Conservation (phyloP, 2,888 invertebrate genomes). For the Cheilosia vernalis region DNA sequence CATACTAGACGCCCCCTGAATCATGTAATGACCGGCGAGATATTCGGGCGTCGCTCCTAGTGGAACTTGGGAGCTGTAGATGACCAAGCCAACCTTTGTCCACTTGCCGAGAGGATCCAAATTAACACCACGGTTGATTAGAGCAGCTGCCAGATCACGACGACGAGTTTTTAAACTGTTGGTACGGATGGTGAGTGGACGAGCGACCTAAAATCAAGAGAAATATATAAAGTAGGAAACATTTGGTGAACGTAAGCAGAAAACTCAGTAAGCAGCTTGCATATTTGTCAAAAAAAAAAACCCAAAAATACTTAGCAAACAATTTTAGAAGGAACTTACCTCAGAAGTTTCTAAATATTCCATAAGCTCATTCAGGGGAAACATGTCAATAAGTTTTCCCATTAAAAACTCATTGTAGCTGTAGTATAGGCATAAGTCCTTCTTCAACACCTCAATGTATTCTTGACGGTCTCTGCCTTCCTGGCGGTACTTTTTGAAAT, state of each 20-base stretch:
- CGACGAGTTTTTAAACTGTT: conserved; percentile 97
- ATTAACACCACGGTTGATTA: conserved; percentile 98
- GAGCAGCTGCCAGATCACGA: conserved; percentile 95
- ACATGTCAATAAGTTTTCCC: conserved; percentile 95
- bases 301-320: not conserved
- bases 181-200: conserved; percentile 97
- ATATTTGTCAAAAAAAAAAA: not conserved
- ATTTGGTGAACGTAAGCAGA: not conserved
- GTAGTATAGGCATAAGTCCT: conserved; percentile 96
- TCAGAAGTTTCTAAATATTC: conserved; percentile 99
- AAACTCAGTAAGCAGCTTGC: not conserved
- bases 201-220: conserved; percentile 84
- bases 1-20: conserved; percentile 98
- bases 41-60: conserved; percentile 99
- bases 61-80: conserved; percentile 98
- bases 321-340: conserved; percentile 82
- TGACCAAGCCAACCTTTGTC: conserved; percentile 98
- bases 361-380: conserved; percentile 92
- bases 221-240: not conserved
- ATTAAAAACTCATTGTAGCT: conserved; percentile 98
- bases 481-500: conserved; percentile 89
- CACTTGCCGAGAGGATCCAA: conserved; percentile 99
- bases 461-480: conserved; percentile 90
- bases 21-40: conserved; percentile 98
- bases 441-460: conserved; percentile 90